Evolutionary conservation across 2,797 vertebrate genomes (phyloP), one percentile per base, ranked within the genome.

Genomic region (Pseudochirops corinnae): DNA sequence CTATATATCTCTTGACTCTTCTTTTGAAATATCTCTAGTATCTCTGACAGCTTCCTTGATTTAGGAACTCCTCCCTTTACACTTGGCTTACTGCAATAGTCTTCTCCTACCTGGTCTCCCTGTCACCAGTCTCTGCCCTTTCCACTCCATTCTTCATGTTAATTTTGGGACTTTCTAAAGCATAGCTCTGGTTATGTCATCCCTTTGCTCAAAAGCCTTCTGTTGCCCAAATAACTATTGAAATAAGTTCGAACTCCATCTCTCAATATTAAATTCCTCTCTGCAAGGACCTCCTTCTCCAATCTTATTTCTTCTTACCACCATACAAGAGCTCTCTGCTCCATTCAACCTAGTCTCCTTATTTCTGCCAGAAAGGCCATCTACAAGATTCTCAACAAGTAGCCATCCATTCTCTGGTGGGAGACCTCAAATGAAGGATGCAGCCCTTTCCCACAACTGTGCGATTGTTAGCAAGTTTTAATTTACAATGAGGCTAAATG

Each of bases 61-160:
- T 82, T 82, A 82, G 39, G 21, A 46, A 24, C n/a, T 39, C 29
- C 39, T 82, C 39, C 24, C 21, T 82, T 82, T 82, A 82, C 2
- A 46, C n/a, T 82, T 82, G 74, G 9, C 10, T 82, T 46, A 46
- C 21, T 82, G 39, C 39, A 82, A 9, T 82, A 10, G 74, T 24
- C 21, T 82, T 24, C 39, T 82, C 18, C 74, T 82, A 82, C 39
- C 18, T 46, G 18, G 2, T 82, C 6, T 46, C 74, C 67, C 39
- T 82, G 7, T 18, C 39, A 82, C 18, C 74, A 82, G 1, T 18
- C 74, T 82, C n/a, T 67, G 1, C 33, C 55, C 6, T 87, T 91
- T 93, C 58, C 50, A 67, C 29, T 93, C 46, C 56, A 33, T 60
- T 93, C 57, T 95, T 56, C 29, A 74, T 56, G 67, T 53, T 21